Percentiles rank a stretch among this genome's conserved stretches.
phyloP scores from a whole-genome alignment of 2,797 vertebrate species.

The Pitangus sulphuratus region DNA sequence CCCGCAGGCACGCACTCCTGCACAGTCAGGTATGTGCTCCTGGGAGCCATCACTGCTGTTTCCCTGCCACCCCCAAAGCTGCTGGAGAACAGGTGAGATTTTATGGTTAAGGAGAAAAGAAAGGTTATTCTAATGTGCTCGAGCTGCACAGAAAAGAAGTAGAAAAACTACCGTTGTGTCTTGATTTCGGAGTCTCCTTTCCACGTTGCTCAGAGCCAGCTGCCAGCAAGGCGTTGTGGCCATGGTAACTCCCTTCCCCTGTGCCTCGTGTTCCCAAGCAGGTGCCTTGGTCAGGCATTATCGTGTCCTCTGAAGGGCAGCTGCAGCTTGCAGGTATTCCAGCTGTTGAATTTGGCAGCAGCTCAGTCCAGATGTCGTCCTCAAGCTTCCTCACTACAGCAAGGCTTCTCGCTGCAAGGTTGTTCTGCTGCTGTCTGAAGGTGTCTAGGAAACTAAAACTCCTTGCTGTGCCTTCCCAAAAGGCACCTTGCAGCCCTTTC shows the following conservation, averaged over 20 bases:
- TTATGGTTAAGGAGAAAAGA: neutral
- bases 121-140: neutral
- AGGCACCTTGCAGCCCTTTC: neutral
- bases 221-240: neutral
- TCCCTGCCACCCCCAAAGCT: neutral
- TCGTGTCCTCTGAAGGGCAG: neutral
- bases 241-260: rapidly evolving
- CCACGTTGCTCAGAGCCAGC: neutral
- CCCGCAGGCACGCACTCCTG: neutral
- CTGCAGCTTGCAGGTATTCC: neutral
- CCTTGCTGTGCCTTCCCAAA: neutral
- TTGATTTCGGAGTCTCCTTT: neutral
- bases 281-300: neutral
- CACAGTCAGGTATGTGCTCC: neutral
- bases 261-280: neutral
- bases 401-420: neutral
- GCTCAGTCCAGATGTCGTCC: neutral
- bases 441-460: neutral
- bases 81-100: neutral
- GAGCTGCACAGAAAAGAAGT: neutral
- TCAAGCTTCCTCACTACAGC: neutral
- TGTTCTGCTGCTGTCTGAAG: neutral
- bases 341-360: neutral
- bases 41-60: neutral
- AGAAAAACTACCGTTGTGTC: neutral